phyloP scores from a whole-genome alignment of 2,113 vertebrate genomes.

The Kobus ellipsiprymnus region DNA sequence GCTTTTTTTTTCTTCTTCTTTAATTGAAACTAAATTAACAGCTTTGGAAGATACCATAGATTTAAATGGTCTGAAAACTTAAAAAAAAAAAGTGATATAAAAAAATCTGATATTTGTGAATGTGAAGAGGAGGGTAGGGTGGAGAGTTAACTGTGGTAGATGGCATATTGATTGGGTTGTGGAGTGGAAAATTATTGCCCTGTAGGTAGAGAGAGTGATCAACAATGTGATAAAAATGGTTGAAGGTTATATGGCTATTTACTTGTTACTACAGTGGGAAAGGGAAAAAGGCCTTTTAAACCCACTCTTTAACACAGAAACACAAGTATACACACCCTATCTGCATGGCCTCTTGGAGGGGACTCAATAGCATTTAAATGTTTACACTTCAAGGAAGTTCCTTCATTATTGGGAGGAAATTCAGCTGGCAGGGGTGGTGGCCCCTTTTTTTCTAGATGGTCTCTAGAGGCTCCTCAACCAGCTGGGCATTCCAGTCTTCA shows the following conservation, averaged over 20 bases:
- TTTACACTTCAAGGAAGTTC: background rate
- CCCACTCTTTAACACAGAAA: background rate
- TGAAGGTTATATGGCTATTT: conserved; percentile 9
- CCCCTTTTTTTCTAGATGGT: background rate
- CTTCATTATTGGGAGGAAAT: background rate
- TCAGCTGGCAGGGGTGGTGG: too few relatives aligned
- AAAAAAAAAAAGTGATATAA: background rate
- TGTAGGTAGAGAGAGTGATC: conserved; percentile 46
- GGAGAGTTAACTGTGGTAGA: background rate
- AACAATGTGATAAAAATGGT: conserved; percentile 52
- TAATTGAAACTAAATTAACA: background rate
- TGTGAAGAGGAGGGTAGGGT: background rate
- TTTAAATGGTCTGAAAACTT: conserved; percentile 59
- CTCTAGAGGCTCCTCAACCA: background rate
- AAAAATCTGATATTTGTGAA: background rate
- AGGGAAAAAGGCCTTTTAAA: background rate
- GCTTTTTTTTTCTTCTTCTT: background rate
- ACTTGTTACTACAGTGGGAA: background rate
- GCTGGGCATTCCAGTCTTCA: background rate
- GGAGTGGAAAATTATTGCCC: conserved; percentile 64
- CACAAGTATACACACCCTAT: background rate
- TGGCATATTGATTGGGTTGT: conserved; percentile 55
- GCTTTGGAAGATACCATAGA: conserved; percentile 3
- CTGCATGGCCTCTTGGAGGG: background rate
- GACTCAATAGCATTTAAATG: background rate